Conservation (phyloP, 2,888 invertebrate species). For the Andrena praecox region DNA sequence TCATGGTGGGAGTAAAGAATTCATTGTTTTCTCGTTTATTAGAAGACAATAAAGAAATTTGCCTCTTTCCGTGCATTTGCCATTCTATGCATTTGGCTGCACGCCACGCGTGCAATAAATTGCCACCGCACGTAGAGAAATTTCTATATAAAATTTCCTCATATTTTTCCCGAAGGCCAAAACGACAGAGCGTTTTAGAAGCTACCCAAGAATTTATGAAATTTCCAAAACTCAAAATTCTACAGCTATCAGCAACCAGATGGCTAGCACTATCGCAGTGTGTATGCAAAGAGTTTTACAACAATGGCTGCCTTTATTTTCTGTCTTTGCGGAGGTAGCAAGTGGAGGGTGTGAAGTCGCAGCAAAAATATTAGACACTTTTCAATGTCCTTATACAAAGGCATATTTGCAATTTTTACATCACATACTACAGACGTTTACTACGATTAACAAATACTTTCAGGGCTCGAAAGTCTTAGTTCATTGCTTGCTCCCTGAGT, state of each 20-base stretch:
- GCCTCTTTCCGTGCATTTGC: background rate
- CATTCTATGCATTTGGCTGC: conserved; percentile 7
- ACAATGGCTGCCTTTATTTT: no score
- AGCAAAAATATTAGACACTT: background rate
- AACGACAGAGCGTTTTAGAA: background rate
- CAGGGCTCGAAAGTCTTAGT: no score
- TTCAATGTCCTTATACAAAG: background rate
- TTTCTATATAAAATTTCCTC: background rate
- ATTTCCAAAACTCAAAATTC: background rate
- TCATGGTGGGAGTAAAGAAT: background rate
- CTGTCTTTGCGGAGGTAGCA: no score
- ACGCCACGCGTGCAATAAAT: background rate
- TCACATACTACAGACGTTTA: background rate
- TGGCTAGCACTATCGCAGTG: background rate
- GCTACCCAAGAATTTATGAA: background rate
- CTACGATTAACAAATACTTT: no score
- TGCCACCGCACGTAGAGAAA: background rate
- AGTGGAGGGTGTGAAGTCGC: background rate
- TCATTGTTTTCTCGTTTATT: background rate
- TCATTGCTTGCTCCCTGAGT: no score
- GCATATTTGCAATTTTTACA: conserved; percentile 8
- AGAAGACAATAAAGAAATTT: background rate
- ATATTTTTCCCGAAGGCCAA: background rate
- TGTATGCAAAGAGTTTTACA: no score
- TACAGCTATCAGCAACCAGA: background rate